Percentiles rank a stretch among this genome's conserved stretches.
phyloP scores from a whole-genome alignment of 2,113 vertebrate genomes.

The Phyllostomus hastatus region DNA sequence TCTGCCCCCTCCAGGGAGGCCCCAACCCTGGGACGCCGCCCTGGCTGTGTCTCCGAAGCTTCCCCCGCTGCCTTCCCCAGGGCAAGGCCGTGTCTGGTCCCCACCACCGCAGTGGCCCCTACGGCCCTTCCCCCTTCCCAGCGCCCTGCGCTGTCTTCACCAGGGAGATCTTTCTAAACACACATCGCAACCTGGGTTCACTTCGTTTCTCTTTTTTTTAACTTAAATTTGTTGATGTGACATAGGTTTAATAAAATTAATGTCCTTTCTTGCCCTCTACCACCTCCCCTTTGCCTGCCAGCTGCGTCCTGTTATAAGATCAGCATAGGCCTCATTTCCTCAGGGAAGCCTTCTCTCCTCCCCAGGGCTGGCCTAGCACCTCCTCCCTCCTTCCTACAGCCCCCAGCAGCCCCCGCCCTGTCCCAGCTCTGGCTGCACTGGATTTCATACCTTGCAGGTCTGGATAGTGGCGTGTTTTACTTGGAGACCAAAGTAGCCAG shows the following conservation, averaged over 20 bases:
- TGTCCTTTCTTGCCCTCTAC: neutral
- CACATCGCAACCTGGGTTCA: fast-evolving
- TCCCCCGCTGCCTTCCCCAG: fast-evolving
- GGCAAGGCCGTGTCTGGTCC: neutral
- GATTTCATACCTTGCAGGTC: neutral
- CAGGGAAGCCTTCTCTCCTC: neutral
- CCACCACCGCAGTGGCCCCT: neutral
- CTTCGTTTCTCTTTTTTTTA: neutral
- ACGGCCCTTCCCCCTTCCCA: fast-evolving
- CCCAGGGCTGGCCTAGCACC: neutral
- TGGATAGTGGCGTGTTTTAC: neutral
- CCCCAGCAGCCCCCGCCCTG: neutral
- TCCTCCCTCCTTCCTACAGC: neutral
- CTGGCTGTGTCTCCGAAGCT: neutral
- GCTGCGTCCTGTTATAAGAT: neutral
- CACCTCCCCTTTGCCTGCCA: neutral
- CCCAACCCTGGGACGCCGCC: neutral
- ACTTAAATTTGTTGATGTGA: neutral
- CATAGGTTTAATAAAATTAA: neutral
- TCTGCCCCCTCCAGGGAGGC: neutral
- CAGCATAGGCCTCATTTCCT: neutral
- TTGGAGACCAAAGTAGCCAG: neutral
- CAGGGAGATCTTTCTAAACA: neutral
- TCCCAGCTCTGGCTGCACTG: neutral
- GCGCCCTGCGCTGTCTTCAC: fast-evolving